These are phyloP conservation scores for Dilophus febrilis DNA, from an alignment of 2,888 invertebrate species.

Conservation along the genomic window DNA sequence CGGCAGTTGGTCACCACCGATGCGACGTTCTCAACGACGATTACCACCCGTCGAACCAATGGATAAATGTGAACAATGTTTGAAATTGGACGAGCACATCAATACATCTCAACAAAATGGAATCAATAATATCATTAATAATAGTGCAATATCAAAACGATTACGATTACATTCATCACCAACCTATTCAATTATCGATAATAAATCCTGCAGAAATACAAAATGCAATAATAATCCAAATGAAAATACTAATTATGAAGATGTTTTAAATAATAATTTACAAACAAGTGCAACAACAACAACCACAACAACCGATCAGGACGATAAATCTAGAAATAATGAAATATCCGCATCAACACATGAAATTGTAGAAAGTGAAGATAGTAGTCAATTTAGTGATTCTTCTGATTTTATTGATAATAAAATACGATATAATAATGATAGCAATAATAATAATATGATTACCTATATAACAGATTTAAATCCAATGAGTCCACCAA, in stretches of 20 bases:
- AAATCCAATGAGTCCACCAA: not conserved
- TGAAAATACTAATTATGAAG: not conserved
- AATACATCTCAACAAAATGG: not conserved
- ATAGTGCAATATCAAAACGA: constrained; percentile 5
- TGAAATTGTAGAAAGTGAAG: not conserved
- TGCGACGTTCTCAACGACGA: constrained; percentile 10
- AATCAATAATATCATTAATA: not conserved
- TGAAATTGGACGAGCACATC: constrained; percentile 2
- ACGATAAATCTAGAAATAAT: not conserved
- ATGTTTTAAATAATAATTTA: not conserved
- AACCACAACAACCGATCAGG: not conserved
- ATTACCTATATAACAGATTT: not conserved
- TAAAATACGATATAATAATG: not conserved
- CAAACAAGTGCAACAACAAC: not conserved
- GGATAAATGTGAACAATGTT: constrained; percentile 5
- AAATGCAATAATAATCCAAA: not conserved
- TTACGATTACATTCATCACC: not conserved
- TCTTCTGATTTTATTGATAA: constrained; percentile 1
- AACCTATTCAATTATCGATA: no score
- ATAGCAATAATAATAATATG: not conserved
- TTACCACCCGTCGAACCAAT: constrained; percentile 5
- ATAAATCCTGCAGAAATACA: no score
- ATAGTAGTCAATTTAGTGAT: not conserved
- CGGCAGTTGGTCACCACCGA: constrained; percentile 13
- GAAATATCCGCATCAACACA: not conserved